Evolutionary conservation across 2,888 invertebrate species (phyloP).

Genomic region (Xestia sexstrigata): DNA sequence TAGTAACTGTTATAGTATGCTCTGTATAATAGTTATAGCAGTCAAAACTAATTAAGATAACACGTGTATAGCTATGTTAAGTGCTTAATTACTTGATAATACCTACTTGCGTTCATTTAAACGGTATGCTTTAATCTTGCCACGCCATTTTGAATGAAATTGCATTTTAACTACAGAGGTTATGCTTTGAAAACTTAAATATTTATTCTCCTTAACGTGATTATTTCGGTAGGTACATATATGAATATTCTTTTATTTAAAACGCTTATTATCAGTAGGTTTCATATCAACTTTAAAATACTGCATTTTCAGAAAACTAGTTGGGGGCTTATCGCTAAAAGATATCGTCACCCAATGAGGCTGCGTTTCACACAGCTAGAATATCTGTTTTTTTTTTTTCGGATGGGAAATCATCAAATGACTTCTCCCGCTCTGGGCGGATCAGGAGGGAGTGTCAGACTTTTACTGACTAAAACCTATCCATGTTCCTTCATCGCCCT

Average conservation of each 20-base stretch:
- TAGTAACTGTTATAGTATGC: not conserved
- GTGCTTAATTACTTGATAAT: slow-evolving; percentile 41
- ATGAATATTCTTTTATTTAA: not conserved
- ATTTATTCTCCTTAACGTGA: not conserved
- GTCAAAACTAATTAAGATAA: slow-evolving; percentile 38
- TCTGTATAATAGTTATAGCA: not conserved
- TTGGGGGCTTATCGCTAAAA: too few relatives aligned
- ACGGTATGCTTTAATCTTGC: slow-evolving; percentile 3
- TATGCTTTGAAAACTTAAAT: not conserved
- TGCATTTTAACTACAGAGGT: not conserved
- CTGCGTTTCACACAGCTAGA: too few relatives aligned
- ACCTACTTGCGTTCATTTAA: slow-evolving; percentile 22
- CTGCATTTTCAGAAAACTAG: not conserved
- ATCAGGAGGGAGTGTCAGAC: too few relatives aligned
- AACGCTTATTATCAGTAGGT: not conserved
- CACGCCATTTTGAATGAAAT: slow-evolving; percentile 3
- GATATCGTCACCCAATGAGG: too few relatives aligned
- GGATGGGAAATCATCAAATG: too few relatives aligned
- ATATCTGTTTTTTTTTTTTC: too few relatives aligned
- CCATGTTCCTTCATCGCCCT: too few relatives aligned
- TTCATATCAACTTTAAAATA: not conserved
- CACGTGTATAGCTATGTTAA: slow-evolving; percentile 6
- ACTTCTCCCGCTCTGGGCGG: too few relatives aligned
- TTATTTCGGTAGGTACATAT: not conserved
- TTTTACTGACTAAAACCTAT: too few relatives aligned